A percentile compares a stretch with the other conserved stretches of the same genome.
Conservation (phyloP, 2,888 invertebrate species). For the Abrostola triplasia region DNA sequence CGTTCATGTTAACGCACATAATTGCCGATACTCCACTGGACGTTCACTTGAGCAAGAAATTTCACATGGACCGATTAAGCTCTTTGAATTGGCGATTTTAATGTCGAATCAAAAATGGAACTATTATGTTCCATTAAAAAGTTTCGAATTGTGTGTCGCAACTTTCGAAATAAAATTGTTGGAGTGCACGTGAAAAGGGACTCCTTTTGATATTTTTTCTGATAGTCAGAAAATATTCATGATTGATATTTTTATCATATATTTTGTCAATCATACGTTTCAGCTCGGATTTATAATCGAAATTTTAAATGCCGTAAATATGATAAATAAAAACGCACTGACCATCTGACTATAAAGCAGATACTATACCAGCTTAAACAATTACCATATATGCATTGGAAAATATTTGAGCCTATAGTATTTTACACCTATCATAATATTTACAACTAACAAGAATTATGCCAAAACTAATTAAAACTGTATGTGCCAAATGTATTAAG, state of each 20-base stretch:
- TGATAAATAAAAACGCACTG: no score
- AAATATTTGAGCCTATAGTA: neutral
- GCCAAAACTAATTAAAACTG: slow-evolving; percentile 1
- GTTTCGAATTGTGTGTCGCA: neutral
- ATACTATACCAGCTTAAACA: no score
- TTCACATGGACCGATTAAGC: slow-evolving; percentile 20
- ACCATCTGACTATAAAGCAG: no score
- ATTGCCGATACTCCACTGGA: slow-evolving; percentile 36
- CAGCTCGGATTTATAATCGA: no score
- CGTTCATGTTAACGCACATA: slow-evolving; percentile 38
- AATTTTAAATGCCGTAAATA: no score
- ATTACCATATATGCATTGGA: no score
- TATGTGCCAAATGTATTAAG: slow-evolving; percentile 11
- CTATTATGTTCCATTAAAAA: slow-evolving; percentile 7
- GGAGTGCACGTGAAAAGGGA: slow-evolving; percentile 3
- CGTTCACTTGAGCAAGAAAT: slow-evolving; percentile 42
- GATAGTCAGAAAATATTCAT: slow-evolving; percentile 1
- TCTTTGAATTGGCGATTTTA: slow-evolving; percentile 25
- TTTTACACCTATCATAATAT: neutral
- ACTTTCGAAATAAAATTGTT: slow-evolving; percentile 11
- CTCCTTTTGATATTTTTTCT: neutral
- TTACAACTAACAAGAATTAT: neutral
- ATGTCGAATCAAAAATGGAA: slow-evolving; percentile 13
- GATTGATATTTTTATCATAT: neutral
- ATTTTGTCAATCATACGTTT: no score